These are phyloP conservation scores for Mus minutoides DNA, from an alignment of 2,797 vertebrate species.

Conservation along the genomic window DNA sequence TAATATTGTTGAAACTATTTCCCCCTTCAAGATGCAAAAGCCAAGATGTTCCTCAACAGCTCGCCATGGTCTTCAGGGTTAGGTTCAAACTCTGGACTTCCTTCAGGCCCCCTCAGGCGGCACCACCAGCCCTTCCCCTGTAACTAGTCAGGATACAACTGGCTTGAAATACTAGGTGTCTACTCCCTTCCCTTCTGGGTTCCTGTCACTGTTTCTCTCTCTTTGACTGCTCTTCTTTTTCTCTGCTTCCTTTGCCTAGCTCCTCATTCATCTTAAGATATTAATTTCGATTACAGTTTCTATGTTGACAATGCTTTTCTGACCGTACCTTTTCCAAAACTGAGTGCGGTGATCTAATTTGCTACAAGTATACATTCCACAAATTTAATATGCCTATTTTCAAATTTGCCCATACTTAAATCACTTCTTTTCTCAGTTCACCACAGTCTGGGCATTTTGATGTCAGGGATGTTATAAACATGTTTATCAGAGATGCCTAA, in stretches of 20 bases:
- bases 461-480: background rate
- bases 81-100: background rate
- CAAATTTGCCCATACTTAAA: background rate
- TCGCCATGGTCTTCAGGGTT: conserved; percentile 3
- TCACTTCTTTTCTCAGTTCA: background rate
- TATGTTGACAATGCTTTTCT: background rate
- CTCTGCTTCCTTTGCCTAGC: background rate
- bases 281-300: background rate
- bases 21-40: background rate
- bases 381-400: background rate
- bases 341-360: background rate
- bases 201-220: background rate
- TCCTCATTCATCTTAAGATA: background rate
- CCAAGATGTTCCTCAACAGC: background rate
- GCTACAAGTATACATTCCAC: background rate
- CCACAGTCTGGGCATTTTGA: background rate
- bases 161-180: background rate
- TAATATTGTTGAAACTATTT: background rate
- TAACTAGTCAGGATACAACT: background rate
- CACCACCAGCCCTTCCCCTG: background rate
- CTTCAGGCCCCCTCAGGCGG: background rate
- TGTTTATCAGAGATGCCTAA: background rate
- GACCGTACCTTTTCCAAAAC: background rate
- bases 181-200: background rate
- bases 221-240: background rate